Percentiles rank a stretch among this genome's conserved stretches.
Evolutionary conservation across 2,113 vertebrate genomes (phyloP).

Genomic region (Malaclemys terrapin): DNA sequence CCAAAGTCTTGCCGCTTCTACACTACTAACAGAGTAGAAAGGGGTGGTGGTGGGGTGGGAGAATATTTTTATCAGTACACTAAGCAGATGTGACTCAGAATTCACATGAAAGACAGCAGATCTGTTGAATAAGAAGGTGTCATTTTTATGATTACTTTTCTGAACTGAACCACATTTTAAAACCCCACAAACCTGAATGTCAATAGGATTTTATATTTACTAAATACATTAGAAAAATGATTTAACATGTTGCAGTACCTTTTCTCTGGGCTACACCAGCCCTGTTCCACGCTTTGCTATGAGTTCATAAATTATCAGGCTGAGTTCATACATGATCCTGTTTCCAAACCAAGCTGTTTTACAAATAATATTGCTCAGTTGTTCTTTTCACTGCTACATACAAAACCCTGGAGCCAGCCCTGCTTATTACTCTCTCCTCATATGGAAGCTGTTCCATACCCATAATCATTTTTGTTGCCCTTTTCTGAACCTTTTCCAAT

Average conservation of each 20-base stretch:
- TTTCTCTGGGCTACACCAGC: slow-evolving; percentile 8
- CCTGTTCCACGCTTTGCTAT: slow-evolving; percentile 63
- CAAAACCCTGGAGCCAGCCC: too few species aligned
- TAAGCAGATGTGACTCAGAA: slow-evolving; percentile 70
- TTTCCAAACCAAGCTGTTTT: slow-evolving; percentile 62
- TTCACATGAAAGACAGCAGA: slow-evolving; percentile 66
- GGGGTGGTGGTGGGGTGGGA: slow-evolving; percentile 60
- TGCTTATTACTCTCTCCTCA: too few species aligned
- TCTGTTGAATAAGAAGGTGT: slow-evolving; percentile 61
- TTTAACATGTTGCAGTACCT: slow-evolving; percentile 56
- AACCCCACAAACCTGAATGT: slow-evolving; percentile 52
- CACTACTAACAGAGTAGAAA: background rate
- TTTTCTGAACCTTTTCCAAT: too few species aligned
- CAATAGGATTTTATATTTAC: slow-evolving; percentile 54
- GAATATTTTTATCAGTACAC: slow-evolving; percentile 65
- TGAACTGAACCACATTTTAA: slow-evolving; percentile 32
- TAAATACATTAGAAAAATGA: slow-evolving; percentile 20
- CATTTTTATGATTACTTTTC: slow-evolving; percentile 47
- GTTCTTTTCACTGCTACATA: background rate
- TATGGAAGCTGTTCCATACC: too few species aligned
- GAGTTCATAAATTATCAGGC: slow-evolving; percentile 65
- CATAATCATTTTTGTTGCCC: too few species aligned
- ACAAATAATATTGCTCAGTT: slow-evolving; percentile 19
- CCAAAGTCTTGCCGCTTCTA: slow-evolving; percentile 24
- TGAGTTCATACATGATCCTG: slow-evolving; percentile 32